A percentile compares a stretch with the other conserved stretches of the same genome.
Evolutionary conservation across 2,797 vertebrate species (phyloP).

Genomic region (Diglossa cyanea): DNA sequence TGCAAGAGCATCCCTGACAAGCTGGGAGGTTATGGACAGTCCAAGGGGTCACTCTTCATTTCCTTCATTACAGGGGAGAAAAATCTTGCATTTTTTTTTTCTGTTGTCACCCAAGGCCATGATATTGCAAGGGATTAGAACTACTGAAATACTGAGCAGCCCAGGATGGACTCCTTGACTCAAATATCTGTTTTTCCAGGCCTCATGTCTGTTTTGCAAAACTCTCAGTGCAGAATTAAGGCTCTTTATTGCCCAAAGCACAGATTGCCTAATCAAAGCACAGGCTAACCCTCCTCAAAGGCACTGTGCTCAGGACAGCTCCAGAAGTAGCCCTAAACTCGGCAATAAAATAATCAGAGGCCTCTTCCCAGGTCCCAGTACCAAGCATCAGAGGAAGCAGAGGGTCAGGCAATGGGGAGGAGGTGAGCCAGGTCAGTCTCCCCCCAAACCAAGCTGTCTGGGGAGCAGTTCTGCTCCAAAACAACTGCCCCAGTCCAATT

Average conservation of each 20-base stretch:
- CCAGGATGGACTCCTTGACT: not conserved
- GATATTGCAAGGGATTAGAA: not conserved
- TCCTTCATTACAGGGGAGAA: not conserved
- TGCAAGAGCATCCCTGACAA: not conserved
- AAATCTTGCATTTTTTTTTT: not conserved
- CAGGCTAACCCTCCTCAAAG: not conserved
- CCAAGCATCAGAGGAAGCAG: not conserved
- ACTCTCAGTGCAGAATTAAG: not conserved
- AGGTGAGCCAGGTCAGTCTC: not conserved
- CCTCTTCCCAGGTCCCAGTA: not conserved
- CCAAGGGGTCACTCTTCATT: not conserved
- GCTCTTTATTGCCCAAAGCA: conserved; percentile 18
- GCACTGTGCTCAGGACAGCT: not conserved
- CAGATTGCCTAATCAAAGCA: conserved; percentile 4
- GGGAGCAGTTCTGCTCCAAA: not conserved
- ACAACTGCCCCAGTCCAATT: not conserved
- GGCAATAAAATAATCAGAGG: conserved; percentile 41
- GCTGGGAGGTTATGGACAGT: not conserved
- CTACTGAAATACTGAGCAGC: not conserved
- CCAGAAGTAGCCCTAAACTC: conserved; percentile 34
- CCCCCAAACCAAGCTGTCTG: not conserved
- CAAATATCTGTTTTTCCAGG: not conserved
- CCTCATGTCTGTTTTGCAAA: not conserved
- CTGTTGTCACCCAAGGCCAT: not conserved
- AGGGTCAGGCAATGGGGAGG: not conserved